Percentiles rank a stretch among this genome's conserved stretches.
These are phyloP conservation scores for Neosalanx taihuensis DNA, from an alignment of 2,797 vertebrate species.

Conservation along the genomic window DNA sequence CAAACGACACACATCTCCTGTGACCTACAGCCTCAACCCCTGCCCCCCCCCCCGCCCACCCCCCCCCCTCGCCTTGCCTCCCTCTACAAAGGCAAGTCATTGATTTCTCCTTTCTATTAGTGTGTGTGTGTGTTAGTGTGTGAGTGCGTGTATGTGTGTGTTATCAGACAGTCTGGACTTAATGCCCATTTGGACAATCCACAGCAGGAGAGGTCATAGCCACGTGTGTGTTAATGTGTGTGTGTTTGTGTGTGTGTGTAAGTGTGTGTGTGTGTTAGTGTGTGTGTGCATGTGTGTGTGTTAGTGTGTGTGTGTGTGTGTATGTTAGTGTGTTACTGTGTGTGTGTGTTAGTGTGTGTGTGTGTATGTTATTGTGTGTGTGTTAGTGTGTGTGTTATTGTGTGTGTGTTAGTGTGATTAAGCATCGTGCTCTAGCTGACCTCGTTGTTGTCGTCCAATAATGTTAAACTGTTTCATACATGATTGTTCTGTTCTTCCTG, in stretches of 20 bases:
- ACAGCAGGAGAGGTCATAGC: conserved; percentile 70
- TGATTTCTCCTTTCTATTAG: conserved; percentile 63
- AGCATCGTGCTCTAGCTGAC: conserved; percentile 72
- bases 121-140: conserved; percentile 17
- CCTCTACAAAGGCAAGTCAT: conserved; percentile 49
- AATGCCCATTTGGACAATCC: conserved; percentile 61
- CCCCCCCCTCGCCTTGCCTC: conserved; percentile 50
- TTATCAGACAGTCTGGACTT: not conserved
- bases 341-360: too few species aligned
- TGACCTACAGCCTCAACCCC: conserved; percentile 64
- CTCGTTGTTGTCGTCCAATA: conserved; percentile 79
- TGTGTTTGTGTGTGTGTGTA: too few species aligned
- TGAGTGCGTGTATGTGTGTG: not conserved
- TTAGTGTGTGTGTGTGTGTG: conserved; percentile 62
- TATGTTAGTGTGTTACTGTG: too few species aligned
- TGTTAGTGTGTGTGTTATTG: too few species aligned
- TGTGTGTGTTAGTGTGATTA: too few species aligned
- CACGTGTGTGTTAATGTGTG: conserved; percentile 22
- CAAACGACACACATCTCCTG: conserved; percentile 32
- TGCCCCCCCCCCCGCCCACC: conserved; percentile 56
- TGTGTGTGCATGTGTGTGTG: conserved; percentile 33
- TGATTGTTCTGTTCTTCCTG: conserved; percentile 63
- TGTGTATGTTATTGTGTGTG: too few species aligned
- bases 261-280: too few species aligned
- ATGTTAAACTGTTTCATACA: conserved; percentile 74